Conservation (phyloP, 2,113 vertebrate genomes). For the Ondatra zibethicus region DNA sequence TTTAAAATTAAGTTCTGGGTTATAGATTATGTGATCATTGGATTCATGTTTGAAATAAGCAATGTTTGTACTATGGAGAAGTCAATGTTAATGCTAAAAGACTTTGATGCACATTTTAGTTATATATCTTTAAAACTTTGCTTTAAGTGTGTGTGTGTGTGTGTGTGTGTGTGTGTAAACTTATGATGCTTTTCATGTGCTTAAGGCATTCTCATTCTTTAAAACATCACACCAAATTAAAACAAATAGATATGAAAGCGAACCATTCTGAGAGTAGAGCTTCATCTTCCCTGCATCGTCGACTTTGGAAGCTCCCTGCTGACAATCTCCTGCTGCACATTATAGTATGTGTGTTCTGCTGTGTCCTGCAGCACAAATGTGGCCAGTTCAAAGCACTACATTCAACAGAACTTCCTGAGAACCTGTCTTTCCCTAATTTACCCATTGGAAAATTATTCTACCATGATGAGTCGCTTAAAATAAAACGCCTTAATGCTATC, state of each 20-base stretch:
- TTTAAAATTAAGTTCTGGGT: slow-evolving; percentile 33
- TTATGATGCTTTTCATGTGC: background rate
- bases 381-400: background rate
- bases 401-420: background rate
- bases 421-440: background rate
- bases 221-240: background rate
- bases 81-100: background rate
- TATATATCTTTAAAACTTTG: background rate
- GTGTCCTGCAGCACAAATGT: background rate
- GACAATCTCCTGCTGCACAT: background rate
- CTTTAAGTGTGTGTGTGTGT: background rate
- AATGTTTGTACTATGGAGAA: background rate
- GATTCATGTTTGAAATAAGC: slow-evolving; percentile 21
- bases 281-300: background rate
- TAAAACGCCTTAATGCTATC: background rate
- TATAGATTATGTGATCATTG: background rate
- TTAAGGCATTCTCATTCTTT: background rate
- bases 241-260: background rate
- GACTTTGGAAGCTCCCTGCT: background rate
- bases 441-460: background rate
- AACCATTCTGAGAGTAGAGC: background rate
- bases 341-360: background rate
- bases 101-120: background rate
- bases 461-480: slow-evolving; percentile 3
- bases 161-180: background rate